Base-by-base conservation (phyloP, 2,888 invertebrate genomes). In the Dryomyza anilis region DNA sequence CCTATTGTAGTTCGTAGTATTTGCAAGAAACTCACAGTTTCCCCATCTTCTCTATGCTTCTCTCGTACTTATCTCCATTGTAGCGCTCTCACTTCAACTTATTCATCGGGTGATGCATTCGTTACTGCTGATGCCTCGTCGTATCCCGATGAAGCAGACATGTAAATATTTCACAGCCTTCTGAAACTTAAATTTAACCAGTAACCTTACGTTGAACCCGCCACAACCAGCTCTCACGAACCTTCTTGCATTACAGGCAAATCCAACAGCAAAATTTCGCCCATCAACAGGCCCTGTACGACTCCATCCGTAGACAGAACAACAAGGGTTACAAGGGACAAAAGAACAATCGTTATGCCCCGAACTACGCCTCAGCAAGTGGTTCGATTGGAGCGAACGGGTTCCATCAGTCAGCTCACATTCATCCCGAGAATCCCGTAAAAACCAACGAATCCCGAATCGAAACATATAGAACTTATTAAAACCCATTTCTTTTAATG, bases 341-440 rank as follows among this genome's bases (percentile, higher is more conserved):
- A 3, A 59, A 69, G 10, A 69, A 69, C 2, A 73, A 76, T 48
- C 75, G 75, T 25, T 81, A 81, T 73, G 78, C 78, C 19, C 81
- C 82, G 43, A 80, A 75, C 59, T 82, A 76, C 71, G 88, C 89
- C 0, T 84, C 79, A 48, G 87, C 90, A 1, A 80, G 85, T 43
- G 88, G 86, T 0, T 82, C 84, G 1, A 81, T 86, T 53, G 87
- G 87, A 25, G 86, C 88, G 0, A 85, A 82, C 21, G 88, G 84
- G 66, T 79, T 81, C 16, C 85, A 85, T 58, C 90, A 90, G 73
- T 80, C 86, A 1, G 89, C 89, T 25, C 81, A 81, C 7, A 86
- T 90, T 30, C 86, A 78, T 71, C 90, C 90, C 1, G 81, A 82
- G 69, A 89, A 89, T 80, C 85, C 87, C 55, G 90, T 90, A 83